These are phyloP conservation scores for Exephanes ischioxanthus DNA, from an alignment of 2,888 invertebrate species.

Conservation along the genomic window DNA sequence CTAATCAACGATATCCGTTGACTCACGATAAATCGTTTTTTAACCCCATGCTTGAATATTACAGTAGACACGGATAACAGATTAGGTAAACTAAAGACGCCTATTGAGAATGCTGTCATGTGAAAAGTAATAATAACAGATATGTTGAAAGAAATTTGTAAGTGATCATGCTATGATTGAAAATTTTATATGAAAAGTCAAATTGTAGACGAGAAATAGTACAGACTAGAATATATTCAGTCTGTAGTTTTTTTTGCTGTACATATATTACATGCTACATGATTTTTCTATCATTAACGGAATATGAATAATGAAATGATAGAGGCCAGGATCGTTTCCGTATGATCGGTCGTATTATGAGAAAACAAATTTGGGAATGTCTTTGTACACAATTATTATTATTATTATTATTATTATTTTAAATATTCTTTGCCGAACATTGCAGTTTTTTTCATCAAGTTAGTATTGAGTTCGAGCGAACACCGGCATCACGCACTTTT, in stretches of 20 bases:
- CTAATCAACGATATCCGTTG: constrained; percentile 30
- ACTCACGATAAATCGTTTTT: constrained; percentile 43
- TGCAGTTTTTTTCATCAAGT: constrained; percentile 40
- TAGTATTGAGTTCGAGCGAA: constrained; percentile 26
- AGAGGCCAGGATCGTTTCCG: constrained; percentile 62
- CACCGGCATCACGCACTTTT: constrained; percentile 45
- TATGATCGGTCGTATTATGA: constrained; percentile 19
- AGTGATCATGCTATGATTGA: constrained; percentile 82
- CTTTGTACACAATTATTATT: constrained; percentile 28
- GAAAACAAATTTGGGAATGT: constrained; percentile 44
- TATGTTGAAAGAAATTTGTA: constrained; percentile 81
- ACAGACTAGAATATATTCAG: constrained; percentile 69
- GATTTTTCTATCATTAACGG: constrained; percentile 44
- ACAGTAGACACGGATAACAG: constrained; percentile 83
- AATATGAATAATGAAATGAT: constrained; percentile 32
- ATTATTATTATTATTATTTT: constrained; percentile 13
- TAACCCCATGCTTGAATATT: constrained; percentile 75
- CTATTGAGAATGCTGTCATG: constrained; percentile 83
- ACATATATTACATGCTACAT: constrained; percentile 42
- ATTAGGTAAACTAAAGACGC: constrained; percentile 82
- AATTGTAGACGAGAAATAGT: constrained; percentile 66
- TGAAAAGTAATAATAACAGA: constrained; percentile 79
- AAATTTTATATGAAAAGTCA: constrained; percentile 55
- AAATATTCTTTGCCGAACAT: constrained; percentile 33
- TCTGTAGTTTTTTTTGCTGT: constrained; percentile 66